Conservation (phyloP, 2,113 vertebrate species). For the Microtus ochrogaster region DNA sequence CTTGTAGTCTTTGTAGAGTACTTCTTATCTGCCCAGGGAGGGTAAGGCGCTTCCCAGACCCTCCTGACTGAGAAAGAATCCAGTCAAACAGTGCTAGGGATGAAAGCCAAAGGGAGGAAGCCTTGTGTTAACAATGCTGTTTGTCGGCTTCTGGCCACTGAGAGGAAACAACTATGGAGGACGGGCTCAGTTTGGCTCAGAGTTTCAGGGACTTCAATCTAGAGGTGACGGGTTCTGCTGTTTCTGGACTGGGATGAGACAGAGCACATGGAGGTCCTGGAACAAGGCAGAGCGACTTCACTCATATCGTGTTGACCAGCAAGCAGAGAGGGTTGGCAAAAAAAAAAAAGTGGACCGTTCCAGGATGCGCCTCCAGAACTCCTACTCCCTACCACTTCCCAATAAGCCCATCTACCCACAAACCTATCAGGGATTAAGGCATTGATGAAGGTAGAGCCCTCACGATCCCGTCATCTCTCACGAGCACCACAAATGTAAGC, state of each 20-base stretch:
- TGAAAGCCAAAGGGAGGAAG: background rate
- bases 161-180: background rate
- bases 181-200: background rate
- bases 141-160: background rate
- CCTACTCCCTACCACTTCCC: background rate
- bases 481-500: background rate
- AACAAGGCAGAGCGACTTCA: too few species aligned
- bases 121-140: accelerated
- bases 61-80: accelerated
- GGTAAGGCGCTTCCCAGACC: accelerated
- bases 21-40: accelerated
- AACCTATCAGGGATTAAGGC: background rate
- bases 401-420: too few species aligned
- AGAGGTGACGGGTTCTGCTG: background rate
- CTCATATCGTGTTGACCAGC: background rate
- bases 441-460: background rate
- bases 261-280: background rate
- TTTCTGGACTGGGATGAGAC: background rate
- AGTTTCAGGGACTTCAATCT: background rate
- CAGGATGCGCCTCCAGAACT: background rate
- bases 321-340: too few species aligned
- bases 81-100: background rate
- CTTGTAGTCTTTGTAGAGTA: accelerated
- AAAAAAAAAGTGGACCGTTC: too few species aligned
- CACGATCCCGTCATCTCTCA: background rate